Evolutionary conservation across 2,888 invertebrate species (phyloP).

Genomic region (Autographa pulchrina): DNA sequence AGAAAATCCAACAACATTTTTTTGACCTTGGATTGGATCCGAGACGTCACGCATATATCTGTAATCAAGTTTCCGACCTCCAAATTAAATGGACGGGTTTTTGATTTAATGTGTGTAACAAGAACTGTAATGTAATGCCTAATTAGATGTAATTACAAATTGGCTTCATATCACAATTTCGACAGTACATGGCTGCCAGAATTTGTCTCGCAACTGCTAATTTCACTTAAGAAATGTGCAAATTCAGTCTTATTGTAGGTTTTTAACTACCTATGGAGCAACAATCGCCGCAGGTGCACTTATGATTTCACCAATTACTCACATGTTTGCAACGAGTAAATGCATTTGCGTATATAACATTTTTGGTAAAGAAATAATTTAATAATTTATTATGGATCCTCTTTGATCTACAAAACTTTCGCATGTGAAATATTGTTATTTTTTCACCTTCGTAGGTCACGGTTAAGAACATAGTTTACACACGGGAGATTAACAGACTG

Average conservation of each 20-base stretch:
- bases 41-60: not conserved
- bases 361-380: not conserved
- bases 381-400: not conserved
- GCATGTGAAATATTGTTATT: no score
- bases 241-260: not conserved
- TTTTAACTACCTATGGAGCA: not conserved
- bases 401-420: not conserved
- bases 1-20: no score
- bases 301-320: not conserved
- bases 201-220: slow-evolving; percentile 4
- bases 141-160: slow-evolving; percentile 1
- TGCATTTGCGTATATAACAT: not conserved
- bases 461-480: no score
- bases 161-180: not conserved
- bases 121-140: slow-evolving; percentile 3
- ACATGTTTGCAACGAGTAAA: slow-evolving; percentile 5
- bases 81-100: not conserved
- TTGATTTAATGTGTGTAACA: not conserved
- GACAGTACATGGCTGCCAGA: not conserved
- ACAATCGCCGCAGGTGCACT: not conserved
- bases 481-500: no score
- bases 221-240: not conserved
- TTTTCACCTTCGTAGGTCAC: no score
- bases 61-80: not conserved
- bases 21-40: no score